Percentiles rank a stretch among this genome's conserved stretches.
Evolutionary conservation across 2,888 invertebrate genomes (phyloP).

Genomic region (Caenorhabditis uteleia): DNA sequence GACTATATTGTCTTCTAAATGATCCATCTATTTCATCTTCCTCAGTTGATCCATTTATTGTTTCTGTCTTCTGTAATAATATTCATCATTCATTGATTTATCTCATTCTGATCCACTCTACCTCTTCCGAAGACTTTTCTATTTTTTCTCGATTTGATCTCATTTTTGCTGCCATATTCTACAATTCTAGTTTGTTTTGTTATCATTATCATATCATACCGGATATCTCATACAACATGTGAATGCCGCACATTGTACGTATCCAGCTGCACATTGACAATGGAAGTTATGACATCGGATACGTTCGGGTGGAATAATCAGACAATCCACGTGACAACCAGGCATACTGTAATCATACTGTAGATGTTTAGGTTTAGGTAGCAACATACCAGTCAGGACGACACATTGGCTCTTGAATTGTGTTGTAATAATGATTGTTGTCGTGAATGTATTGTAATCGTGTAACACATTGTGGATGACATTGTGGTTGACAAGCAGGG

Average conservation of each 20-base stretch:
- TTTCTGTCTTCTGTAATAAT: constrained; percentile 1
- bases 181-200: constrained; percentile 1
- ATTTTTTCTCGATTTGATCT: constrained; percentile 15
- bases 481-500: constrained; percentile 42
- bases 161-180: constrained; percentile 36
- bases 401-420: constrained; percentile 32
- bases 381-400: constrained; percentile 38
- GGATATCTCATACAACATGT: constrained; percentile 48
- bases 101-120: no score
- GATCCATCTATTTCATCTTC: background rate
- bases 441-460: constrained; percentile 34
- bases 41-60: background rate
- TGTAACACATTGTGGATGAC: constrained; percentile 31
- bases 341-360: constrained; percentile 42
- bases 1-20: constrained; percentile 1
- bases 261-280: constrained; percentile 43
- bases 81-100: no score
- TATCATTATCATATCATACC: constrained; percentile 19
- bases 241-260: constrained; percentile 43
- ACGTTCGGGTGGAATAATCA: constrained; percentile 45
- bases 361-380: background rate
- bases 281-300: constrained; percentile 37
- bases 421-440: constrained; percentile 18
- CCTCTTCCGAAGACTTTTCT: constrained; percentile 21
- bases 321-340: constrained; percentile 48